phyloP scores from a whole-genome alignment of 1,140 invertebrate genomes.

The Philopotamus ludificatus region DNA sequence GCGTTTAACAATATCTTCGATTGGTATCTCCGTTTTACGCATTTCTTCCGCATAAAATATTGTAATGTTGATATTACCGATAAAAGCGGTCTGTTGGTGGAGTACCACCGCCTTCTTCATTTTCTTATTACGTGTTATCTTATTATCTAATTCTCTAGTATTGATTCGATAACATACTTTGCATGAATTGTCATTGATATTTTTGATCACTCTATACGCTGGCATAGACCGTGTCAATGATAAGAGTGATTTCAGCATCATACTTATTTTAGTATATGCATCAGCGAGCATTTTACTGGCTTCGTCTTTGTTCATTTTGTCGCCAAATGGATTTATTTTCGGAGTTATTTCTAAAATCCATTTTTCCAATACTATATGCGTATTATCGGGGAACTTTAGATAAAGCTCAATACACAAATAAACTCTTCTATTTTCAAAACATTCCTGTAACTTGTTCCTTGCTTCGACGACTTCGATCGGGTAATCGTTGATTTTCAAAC shows the following conservation, averaged over 20 bases:
- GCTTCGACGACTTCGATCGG: neutral
- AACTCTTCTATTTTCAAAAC: neutral
- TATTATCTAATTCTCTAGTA: neutral
- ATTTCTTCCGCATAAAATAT: neutral
- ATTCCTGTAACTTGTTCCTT: neutral
- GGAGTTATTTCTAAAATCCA: conserved; percentile 2
- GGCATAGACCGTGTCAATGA: conserved; percentile 3
- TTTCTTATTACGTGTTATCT: neutral
- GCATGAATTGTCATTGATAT: neutral
- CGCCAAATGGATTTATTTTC: no score
- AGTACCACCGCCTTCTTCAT: neutral
- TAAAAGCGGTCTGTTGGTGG: neutral
- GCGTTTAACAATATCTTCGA: neutral
- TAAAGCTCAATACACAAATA: conserved; percentile 4
- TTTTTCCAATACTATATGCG: conserved; percentile 2
- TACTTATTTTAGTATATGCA: neutral
- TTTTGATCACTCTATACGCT: conserved; percentile 7
- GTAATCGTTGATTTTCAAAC: conserved; percentile 1
- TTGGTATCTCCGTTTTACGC: neutral
- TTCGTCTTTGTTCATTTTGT: neutral
- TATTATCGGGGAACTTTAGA: neutral
- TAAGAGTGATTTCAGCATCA: conserved; percentile 10
- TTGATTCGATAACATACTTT: conserved; percentile 6
- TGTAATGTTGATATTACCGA: neutral
- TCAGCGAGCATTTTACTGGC: neutral